Evolutionary conservation across 2,888 invertebrate genomes (phyloP).

Genomic region (Tribolium freemani): DNA sequence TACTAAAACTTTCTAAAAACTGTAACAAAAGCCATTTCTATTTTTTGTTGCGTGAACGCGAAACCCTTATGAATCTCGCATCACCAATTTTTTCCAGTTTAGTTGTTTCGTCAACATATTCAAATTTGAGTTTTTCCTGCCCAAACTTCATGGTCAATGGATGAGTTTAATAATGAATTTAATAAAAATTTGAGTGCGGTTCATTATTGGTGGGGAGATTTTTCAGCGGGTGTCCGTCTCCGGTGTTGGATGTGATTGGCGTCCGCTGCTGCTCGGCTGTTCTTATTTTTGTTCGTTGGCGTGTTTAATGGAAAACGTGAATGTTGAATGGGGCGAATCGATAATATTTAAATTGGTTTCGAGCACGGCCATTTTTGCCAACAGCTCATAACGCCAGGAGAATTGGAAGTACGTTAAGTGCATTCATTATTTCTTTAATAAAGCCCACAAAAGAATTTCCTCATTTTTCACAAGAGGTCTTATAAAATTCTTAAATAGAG

Average conservation of each 20-base stretch:
- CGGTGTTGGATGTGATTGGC: slow-evolving; percentile 15
- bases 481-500: slow-evolving; percentile 45
- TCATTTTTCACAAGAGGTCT: slow-evolving; percentile 43
- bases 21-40: neutral
- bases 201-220: neutral
- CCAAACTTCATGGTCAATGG: neutral
- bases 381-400: slow-evolving; percentile 30
- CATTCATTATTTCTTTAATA: slow-evolving; percentile 50
- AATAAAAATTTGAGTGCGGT: neutral
- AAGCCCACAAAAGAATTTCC: slow-evolving; percentile 45
- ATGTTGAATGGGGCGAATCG: slow-evolving; percentile 32
- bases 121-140: neutral
- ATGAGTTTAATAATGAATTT: neutral
- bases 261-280: slow-evolving; percentile 11
- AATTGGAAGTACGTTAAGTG: slow-evolving; percentile 48
- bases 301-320: slow-evolving; percentile 34
- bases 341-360: slow-evolving; percentile 41
- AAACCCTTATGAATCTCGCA: neutral
- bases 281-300: slow-evolving; percentile 30
- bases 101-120: too few species aligned
- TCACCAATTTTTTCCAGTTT: neutral
- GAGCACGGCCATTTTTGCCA: slow-evolving; percentile 35
- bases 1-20: neutral
- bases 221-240: slow-evolving; percentile 2
- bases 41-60: neutral